Evolutionary conservation across 2,113 vertebrate genomes (phyloP).

Genomic region (Sinocyclocheilus grahami): DNA sequence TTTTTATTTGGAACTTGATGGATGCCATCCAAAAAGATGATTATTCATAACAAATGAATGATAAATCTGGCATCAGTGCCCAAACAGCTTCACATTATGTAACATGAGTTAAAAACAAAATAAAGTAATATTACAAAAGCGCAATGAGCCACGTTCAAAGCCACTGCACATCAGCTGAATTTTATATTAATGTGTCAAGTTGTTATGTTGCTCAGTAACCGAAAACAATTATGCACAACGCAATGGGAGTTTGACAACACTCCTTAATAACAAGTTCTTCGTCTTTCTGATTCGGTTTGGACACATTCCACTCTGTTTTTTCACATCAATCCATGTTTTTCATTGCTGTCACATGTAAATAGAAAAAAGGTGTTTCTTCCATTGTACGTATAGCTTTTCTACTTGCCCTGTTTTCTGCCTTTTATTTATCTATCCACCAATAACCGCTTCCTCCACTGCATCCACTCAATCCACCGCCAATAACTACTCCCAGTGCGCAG

Average conservation of each 20-base stretch:
- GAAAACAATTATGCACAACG: not conserved
- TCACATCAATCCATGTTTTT: not conserved
- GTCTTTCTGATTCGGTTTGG: not conserved
- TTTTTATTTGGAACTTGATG: constrained; percentile 19
- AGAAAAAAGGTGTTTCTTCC: not conserved
- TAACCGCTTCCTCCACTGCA: not conserved
- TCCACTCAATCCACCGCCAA: constrained; percentile 1
- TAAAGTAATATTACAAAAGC: constrained; percentile 11
- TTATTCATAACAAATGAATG: not conserved
- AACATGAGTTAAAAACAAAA: constrained; percentile 9
- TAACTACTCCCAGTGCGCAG: constrained; percentile 35
- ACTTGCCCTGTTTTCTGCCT: constrained; percentile 50
- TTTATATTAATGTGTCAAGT: not conserved
- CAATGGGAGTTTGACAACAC: not conserved
- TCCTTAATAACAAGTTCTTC: not conserved
- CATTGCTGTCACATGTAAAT: not conserved
- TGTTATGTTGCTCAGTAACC: not conserved
- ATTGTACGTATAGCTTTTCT: constrained; percentile 39
- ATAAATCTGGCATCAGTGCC: not conserved
- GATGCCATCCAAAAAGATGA: not conserved
- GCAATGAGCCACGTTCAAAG: constrained; percentile 50
- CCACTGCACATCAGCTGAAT: not conserved
- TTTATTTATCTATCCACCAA: constrained; percentile 53
- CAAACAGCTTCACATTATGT: constrained; percentile 6
- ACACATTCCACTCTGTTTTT: not conserved